A percentile compares a stretch with the other conserved stretches of the same genome.
phyloP scores from a whole-genome alignment of 2,113 vertebrate genomes.

The Petrocephalus microphthalmus region DNA sequence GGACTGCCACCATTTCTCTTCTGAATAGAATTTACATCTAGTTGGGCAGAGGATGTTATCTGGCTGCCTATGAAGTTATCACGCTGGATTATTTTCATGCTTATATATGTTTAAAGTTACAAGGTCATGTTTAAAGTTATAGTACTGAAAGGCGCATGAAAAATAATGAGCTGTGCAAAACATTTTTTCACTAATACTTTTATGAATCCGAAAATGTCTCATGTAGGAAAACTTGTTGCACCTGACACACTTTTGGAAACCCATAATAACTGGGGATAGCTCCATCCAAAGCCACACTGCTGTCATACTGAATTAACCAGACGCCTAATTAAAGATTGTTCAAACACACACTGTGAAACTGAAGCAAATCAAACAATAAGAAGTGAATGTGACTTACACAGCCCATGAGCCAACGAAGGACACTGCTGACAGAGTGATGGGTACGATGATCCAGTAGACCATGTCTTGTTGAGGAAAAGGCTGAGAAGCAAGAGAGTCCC shows the following conservation, averaged over 20 bases:
- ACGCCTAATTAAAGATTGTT: not conserved
- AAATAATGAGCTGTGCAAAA: not conserved
- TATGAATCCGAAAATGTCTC: not conserved
- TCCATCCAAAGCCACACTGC: not conserved
- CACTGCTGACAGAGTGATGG: constrained; percentile 52
- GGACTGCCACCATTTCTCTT: not conserved
- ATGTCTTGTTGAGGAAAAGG: constrained; percentile 40
- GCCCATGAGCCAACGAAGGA: constrained; percentile 63
- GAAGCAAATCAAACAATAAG: not conserved
- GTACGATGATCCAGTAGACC: constrained; percentile 60
- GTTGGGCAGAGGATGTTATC: not conserved
- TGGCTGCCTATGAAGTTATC: not conserved
- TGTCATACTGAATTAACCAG: not conserved
- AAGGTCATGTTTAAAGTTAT: not conserved
- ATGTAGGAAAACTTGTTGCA: not conserved
- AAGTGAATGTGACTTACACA: constrained; percentile 56
- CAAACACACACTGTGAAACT: not conserved
- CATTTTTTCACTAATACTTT: not conserved
- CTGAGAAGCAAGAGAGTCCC: not conserved
- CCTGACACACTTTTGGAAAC: not conserved
- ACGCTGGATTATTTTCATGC: not conserved
- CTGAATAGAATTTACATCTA: not conserved
- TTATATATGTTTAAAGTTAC: constrained; percentile 13
- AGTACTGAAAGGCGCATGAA: not conserved
- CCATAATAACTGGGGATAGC: not conserved